These are phyloP conservation scores for Bhutanitis thaidina DNA, from an alignment of 2,888 invertebrate genomes.

Conservation along the genomic window DNA sequence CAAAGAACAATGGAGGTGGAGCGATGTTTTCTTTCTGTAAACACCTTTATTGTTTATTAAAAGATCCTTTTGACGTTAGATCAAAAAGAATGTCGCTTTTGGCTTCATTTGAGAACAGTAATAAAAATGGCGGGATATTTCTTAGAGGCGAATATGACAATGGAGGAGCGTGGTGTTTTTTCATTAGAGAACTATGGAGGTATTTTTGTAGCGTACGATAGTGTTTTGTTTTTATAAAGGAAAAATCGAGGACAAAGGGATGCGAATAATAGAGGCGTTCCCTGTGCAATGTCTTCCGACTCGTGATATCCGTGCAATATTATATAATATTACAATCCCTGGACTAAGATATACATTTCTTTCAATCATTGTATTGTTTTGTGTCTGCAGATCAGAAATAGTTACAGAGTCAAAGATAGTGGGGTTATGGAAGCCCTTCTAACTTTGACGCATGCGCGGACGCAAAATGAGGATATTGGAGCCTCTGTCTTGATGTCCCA, in stretches of 20 bases:
- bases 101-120: background rate
- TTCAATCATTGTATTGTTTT: too few species aligned
- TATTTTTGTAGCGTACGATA: background rate
- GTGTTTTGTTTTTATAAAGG: background rate
- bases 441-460: too few species aligned
- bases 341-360: too few species aligned
- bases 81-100: background rate
- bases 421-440: too few species aligned
- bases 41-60: background rate
- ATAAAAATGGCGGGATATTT: background rate
- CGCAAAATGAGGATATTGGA: too few species aligned
- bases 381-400: too few species aligned
- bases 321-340: too few species aligned
- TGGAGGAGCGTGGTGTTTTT: constrained; percentile 3
- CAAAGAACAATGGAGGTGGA: background rate
- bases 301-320: too few species aligned
- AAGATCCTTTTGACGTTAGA: background rate
- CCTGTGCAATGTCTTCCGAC: background rate
- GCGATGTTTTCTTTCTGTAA: background rate
- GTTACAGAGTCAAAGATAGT: too few species aligned
- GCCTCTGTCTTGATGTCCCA: too few species aligned
- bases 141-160: background rate
- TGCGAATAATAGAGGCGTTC: background rate
- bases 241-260: background rate
- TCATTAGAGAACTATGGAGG: background rate